A percentile compares a stretch with the other conserved stretches of the same genome.
Evolutionary conservation across 2,888 invertebrate species (phyloP).

Genomic region (Parnassius mnemosyne): DNA sequence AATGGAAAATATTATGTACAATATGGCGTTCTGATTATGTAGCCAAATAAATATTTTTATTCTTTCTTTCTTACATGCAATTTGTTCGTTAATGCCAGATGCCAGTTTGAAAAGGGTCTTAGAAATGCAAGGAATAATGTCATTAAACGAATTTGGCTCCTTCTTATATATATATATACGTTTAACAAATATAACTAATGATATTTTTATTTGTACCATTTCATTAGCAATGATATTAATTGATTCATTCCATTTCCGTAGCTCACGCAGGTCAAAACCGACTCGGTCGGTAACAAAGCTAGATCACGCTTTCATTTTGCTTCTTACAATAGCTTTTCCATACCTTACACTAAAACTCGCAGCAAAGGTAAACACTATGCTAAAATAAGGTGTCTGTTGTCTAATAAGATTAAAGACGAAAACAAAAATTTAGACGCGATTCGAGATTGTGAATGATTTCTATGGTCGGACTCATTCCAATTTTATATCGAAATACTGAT

Average conservation of each 20-base stretch:
- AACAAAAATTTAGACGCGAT: no score
- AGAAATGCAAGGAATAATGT: neutral
- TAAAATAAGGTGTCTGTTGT: no score
- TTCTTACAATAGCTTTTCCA: conserved; percentile 6
- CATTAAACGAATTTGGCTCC: neutral
- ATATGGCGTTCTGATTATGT: no score
- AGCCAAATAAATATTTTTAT: no score
- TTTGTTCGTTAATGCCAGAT: no score
- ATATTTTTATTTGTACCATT: conserved; percentile 4
- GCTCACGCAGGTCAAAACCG: conserved; percentile 20
- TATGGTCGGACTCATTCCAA: no score
- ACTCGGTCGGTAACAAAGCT: conserved; percentile 22
- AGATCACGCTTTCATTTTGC: conserved; percentile 20
- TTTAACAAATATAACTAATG: neutral
- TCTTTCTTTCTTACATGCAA: no score
- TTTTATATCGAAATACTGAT: no score
- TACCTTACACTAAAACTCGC: conserved; percentile 5
- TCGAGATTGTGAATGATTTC: no score
- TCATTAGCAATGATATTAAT: conserved; percentile 16
- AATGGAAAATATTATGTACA: no score
- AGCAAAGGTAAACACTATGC: neutral
- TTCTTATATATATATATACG: neutral
- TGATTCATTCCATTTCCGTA: conserved; percentile 18
- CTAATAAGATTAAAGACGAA: no score
- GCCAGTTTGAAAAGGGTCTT: neutral